phyloP scores from a whole-genome alignment of 2,797 vertebrate species.

The Halcyon badia region DNA sequence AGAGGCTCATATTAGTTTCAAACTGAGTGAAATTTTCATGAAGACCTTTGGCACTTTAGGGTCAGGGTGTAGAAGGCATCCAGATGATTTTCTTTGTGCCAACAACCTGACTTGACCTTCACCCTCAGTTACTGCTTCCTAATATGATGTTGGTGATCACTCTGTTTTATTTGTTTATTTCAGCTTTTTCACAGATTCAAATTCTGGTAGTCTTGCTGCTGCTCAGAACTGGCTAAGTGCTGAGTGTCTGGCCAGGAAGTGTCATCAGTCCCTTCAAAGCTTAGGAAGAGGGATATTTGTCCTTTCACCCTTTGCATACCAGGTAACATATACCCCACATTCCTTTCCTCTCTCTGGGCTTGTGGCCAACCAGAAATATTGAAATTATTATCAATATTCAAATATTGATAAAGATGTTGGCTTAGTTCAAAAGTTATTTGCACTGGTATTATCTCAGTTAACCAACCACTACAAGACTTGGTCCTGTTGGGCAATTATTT shows the following conservation, averaged over 20 bases:
- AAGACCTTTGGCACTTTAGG: neutral
- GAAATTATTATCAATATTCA: neutral
- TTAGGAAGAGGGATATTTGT: neutral
- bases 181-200: neutral
- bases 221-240: neutral
- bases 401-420: neutral
- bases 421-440: neutral
- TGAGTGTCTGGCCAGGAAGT: neutral
- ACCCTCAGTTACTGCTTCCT: neutral
- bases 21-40: neutral
- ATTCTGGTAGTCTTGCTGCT: neutral
- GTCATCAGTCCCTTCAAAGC: neutral
- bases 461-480: fast-evolving
- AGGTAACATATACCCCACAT: too few relatives aligned
- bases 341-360: neutral
- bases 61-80: neutral
- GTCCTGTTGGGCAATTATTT: neutral
- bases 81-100: neutral
- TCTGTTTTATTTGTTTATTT: neutral
- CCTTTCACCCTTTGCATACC: neutral
- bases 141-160: neutral
- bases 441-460: neutral
- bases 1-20: neutral
- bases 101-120: neutral
- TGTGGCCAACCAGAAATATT: neutral